Percentiles rank a stretch among this genome's conserved stretches.
phyloP scores from a whole-genome alignment of 2,113 vertebrate species.

The Cynocephalus volans region DNA sequence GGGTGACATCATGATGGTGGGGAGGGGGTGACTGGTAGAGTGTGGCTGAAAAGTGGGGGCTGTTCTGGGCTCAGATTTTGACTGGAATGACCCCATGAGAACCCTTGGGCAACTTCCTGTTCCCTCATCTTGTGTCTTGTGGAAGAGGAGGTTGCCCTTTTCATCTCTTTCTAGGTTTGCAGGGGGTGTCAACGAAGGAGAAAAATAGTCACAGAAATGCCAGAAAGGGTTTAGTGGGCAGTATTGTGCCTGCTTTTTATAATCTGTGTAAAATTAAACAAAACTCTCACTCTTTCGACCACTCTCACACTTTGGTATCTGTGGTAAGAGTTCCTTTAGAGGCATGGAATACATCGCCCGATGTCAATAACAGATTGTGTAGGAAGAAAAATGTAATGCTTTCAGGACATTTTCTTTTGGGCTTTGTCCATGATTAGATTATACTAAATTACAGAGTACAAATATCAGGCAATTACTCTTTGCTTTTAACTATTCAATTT shows the following conservation, averaged over 20 bases:
- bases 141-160: not conserved
- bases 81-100: not conserved
- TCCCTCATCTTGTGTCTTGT: not conserved
- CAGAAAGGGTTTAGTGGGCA: not conserved
- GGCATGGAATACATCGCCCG: not conserved
- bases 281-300: not conserved
- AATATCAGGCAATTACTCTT: constrained; percentile 80
- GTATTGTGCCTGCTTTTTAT: not conserved
- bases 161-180: not conserved
- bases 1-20: not conserved
- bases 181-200: not conserved
- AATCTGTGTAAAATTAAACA: not conserved
- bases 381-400: constrained; percentile 72
- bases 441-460: constrained; percentile 79
- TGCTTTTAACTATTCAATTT: constrained; percentile 81
- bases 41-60: not conserved
- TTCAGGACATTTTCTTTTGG: constrained; percentile 75
- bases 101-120: not conserved
- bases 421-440: constrained; percentile 84
- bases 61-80: not conserved
- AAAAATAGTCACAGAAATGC: not conserved
- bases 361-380: constrained; percentile 67
- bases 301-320: not conserved
- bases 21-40: not conserved
- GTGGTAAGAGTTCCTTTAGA: not conserved